Percentiles rank a stretch among this genome's conserved stretches.
Conservation (phyloP, 2,797 vertebrate species). For the Mionectes olivaceus region DNA sequence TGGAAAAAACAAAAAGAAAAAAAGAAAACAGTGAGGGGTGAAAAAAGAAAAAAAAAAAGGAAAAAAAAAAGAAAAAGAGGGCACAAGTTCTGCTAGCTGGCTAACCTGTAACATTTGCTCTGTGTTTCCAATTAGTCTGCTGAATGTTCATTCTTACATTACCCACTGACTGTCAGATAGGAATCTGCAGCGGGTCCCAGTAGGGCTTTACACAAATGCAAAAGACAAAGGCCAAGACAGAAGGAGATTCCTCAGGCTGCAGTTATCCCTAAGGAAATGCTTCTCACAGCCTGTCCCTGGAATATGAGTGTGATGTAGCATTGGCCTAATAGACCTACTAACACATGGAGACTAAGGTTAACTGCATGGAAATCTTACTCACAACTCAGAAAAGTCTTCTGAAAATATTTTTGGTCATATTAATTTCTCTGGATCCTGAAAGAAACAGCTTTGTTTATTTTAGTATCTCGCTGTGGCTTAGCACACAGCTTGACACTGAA, state of each 20-base stretch:
- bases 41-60: too few species aligned
- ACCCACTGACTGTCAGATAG: conserved; percentile 11
- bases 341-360: conserved; percentile 2
- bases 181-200: background rate
- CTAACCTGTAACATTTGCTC: conserved; percentile 62
- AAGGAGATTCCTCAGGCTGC: background rate
- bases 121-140: conserved; percentile 56
- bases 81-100: background rate
- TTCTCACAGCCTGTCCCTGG: background rate
- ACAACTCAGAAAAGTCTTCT: background rate
- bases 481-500: conserved; percentile 19
- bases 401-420: conserved; percentile 18
- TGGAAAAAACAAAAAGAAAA: too few species aligned
- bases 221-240: conserved; percentile 27
- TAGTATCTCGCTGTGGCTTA: conserved; percentile 36
- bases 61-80: too few species aligned
- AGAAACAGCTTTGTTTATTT: conserved; percentile 14
- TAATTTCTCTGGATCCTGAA: conserved; percentile 24
- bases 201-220: background rate
- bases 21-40: accelerated
- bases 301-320: background rate
- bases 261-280: background rate
- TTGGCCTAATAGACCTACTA: conserved; percentile 32
- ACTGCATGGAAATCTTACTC: background rate
- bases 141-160: conserved; percentile 21